These are phyloP conservation scores for Belgica antarctica DNA, from an alignment of 2,888 invertebrate genomes.

Conservation along the genomic window DNA sequence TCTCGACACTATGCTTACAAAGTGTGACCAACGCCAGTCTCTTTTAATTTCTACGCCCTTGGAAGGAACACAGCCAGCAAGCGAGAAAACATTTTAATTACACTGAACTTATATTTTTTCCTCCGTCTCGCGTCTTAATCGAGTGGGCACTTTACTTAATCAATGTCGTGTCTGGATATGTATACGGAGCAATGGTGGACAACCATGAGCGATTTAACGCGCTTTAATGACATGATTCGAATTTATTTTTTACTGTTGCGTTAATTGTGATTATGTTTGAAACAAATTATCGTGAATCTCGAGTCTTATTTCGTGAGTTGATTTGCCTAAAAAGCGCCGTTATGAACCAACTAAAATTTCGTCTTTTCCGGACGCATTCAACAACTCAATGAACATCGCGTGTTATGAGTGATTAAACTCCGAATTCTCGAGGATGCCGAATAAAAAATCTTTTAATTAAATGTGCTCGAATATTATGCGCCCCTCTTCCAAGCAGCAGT, in stretches of 20 bases:
- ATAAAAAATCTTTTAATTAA: constrained; percentile 25
- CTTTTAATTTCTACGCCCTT: no score
- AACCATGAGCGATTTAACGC: not conserved
- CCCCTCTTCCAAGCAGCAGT: not conserved
- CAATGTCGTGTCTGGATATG: constrained; percentile 42
- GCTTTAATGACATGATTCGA: constrained; percentile 29
- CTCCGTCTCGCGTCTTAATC: no score
- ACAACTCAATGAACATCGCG: constrained; percentile 13
- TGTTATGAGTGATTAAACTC: constrained; percentile 9
- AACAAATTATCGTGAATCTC: constrained; percentile 9
- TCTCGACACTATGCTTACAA: no score
- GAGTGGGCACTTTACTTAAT: constrained; percentile 42
- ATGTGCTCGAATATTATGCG: not conserved
- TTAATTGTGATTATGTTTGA: not conserved
- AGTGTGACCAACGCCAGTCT: no score
- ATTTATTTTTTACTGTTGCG: not conserved
- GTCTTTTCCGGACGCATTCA: not conserved
- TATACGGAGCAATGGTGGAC: constrained; percentile 18
- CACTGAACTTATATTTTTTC: constrained; percentile 1
- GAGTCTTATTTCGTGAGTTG: not conserved
- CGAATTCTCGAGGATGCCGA: not conserved
- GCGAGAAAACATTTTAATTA: constrained; percentile 33
- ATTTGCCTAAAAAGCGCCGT: not conserved
- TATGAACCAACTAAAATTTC: constrained; percentile 15
- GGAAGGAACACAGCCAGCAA: not conserved